A percentile compares a stretch with the other conserved stretches of the same genome.
These are phyloP conservation scores for Crenichthys baileyi DNA, from an alignment of 2,797 vertebrate species.

Conservation along the genomic window DNA sequence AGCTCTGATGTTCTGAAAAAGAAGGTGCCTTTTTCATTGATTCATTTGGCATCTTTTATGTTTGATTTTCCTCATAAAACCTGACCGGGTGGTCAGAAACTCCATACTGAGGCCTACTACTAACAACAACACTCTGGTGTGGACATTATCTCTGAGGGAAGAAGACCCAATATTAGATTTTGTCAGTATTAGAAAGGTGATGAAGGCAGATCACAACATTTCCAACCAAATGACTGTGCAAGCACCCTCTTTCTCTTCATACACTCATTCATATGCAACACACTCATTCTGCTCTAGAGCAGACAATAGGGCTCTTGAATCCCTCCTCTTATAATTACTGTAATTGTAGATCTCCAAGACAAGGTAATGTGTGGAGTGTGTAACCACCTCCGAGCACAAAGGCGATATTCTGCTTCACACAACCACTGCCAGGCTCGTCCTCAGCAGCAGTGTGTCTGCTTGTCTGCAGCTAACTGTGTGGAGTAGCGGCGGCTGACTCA, in stretches of 20 bases:
- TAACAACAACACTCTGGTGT: too few species aligned
- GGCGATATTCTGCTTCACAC: constrained; percentile 58
- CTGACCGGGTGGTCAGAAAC: background rate
- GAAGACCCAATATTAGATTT: background rate
- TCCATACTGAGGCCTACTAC: background rate
- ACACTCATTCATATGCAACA: constrained; percentile 16
- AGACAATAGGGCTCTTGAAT: constrained; percentile 69
- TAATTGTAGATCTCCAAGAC: constrained; percentile 75
- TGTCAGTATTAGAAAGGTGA: too few species aligned
- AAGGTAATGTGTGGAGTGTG: constrained; percentile 69
- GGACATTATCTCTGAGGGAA: background rate
- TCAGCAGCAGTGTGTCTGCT: constrained; percentile 58
- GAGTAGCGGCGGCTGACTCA: background rate
- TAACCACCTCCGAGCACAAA: constrained; percentile 57
- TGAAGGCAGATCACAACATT: constrained; percentile 18
- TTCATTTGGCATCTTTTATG: too few species aligned
- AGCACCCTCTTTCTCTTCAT: constrained; percentile 11
- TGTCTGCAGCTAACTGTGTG: constrained; percentile 50
- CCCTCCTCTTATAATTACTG: constrained; percentile 67
- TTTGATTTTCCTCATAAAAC: too few species aligned
- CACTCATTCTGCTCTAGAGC: constrained; percentile 31
- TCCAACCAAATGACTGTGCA: constrained; percentile 35
- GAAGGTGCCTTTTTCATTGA: too few species aligned
- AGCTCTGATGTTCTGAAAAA: background rate
- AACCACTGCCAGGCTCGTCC: constrained; percentile 47